Evolutionary conservation across 2,888 invertebrate species (phyloP).

Genomic region (Stegophylla sp.): DNA sequence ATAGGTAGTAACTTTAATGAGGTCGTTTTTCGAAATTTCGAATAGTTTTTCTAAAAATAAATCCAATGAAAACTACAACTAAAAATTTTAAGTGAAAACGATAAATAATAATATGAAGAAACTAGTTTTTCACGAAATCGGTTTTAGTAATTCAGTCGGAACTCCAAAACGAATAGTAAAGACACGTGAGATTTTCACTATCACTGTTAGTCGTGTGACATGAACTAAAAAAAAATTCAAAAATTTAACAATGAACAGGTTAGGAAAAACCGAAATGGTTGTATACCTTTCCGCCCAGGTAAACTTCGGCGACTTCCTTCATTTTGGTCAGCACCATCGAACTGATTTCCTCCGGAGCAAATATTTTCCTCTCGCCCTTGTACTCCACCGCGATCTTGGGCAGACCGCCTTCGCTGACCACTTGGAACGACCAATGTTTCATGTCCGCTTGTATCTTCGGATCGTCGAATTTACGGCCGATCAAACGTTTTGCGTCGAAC

Average conservation of each 20-base stretch:
- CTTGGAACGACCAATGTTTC: constrained; percentile 84
- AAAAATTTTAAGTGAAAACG: too few relatives aligned
- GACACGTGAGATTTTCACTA: too few relatives aligned
- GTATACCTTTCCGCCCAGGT: constrained; percentile 69
- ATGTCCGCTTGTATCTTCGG: constrained; percentile 78
- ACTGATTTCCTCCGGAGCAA: constrained; percentile 75
- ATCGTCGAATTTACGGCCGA: constrained; percentile 75
- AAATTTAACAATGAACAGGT: too few relatives aligned
- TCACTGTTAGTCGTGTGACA: too few relatives aligned
- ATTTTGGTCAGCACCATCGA: constrained; percentile 73
- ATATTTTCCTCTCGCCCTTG: constrained; percentile 72
- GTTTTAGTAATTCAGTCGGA: too few relatives aligned
- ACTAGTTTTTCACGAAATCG: neutral
- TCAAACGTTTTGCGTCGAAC: constrained; percentile 72
- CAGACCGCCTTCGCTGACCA: constrained; percentile 72
- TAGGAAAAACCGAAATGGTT: too few relatives aligned
- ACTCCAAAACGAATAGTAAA: too few relatives aligned
- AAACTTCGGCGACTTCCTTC: constrained; percentile 77
- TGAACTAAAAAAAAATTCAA: too few relatives aligned
- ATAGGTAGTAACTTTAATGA: too few relatives aligned
- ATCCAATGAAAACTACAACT: too few relatives aligned
- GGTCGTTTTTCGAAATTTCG: too few relatives aligned
- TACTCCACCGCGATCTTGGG: constrained; percentile 74
- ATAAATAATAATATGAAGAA: neutral
- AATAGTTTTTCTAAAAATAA: too few relatives aligned